Evolutionary conservation across 2,888 invertebrate genomes (phyloP).

Genomic region (Tachina grossa): DNA sequence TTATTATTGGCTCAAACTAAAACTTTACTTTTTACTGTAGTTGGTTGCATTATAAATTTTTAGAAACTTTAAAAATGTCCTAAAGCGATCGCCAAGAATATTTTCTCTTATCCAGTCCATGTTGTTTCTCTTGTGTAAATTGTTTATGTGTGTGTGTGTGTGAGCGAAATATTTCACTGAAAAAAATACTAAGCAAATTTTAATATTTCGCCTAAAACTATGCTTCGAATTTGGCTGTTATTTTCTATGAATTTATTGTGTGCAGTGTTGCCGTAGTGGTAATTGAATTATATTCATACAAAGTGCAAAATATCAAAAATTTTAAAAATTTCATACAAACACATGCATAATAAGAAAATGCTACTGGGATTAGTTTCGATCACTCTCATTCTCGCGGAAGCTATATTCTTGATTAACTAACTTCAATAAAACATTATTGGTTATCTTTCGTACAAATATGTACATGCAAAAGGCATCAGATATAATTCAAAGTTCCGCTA

Average conservation of each 20-base stretch:
- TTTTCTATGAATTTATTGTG: background rate
- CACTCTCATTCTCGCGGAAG: too few species aligned
- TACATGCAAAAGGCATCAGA: too few species aligned
- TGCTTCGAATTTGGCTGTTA: slow-evolving; percentile 38
- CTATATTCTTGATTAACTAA: too few species aligned
- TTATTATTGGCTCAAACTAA: slow-evolving; percentile 23
- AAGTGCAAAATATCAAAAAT: too few species aligned
- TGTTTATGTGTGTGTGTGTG: background rate
- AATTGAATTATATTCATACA: background rate
- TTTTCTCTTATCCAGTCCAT: slow-evolving; percentile 10
- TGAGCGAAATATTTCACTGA: background rate
- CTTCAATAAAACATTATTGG: too few species aligned
- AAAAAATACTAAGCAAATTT: slow-evolving; percentile 18
- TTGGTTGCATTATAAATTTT: slow-evolving; percentile 22
- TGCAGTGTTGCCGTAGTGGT: too few species aligned
- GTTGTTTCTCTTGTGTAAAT: background rate
- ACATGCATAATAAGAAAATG: too few species aligned
- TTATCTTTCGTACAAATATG: too few species aligned
- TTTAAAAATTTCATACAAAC: too few species aligned
- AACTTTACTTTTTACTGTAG: background rate
- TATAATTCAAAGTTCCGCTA: too few species aligned
- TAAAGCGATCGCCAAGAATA: slow-evolving; percentile 30
- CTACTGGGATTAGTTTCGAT: too few species aligned
- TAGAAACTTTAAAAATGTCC: slow-evolving; percentile 18
- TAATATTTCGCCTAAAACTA: slow-evolving; percentile 58